These are phyloP conservation scores for Threskiornis aethiopicus DNA, from an alignment of 2,797 vertebrate species.

Conservation along the genomic window DNA sequence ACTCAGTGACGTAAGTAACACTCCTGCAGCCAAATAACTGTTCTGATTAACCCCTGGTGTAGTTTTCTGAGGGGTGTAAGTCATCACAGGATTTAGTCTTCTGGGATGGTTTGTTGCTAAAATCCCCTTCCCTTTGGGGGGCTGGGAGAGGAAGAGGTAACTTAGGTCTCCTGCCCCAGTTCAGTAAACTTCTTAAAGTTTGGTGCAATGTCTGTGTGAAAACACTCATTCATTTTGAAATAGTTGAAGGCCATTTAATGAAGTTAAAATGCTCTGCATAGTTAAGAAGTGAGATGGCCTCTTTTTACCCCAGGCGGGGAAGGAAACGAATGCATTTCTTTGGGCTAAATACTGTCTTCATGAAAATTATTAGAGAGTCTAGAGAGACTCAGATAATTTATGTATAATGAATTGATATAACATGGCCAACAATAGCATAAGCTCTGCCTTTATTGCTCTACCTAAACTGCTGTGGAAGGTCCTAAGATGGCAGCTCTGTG, in stretches of 20 bases:
- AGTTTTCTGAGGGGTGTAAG: background rate
- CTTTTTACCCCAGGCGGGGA: background rate
- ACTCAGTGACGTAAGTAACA: constrained; percentile 86
- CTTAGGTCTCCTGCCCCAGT: background rate
- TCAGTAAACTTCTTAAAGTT: background rate
- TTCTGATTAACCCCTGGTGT: background rate
- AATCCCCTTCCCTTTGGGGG: background rate
- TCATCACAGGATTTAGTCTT: background rate
- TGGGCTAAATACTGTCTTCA: background rate
- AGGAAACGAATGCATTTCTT: background rate
- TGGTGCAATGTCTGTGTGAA: background rate
- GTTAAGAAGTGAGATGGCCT: background rate
- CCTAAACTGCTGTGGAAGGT: background rate
- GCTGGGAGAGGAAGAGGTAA: background rate
- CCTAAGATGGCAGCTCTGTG: background rate
- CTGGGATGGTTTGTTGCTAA: background rate
- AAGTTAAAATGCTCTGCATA: background rate
- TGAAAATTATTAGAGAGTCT: background rate
- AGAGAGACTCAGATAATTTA: background rate
- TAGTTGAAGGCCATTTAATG: background rate
- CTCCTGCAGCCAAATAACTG: background rate
- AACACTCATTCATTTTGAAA: background rate
- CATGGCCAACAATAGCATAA: constrained; percentile 44
- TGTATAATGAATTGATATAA: constrained; percentile 9
- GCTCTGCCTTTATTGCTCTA: constrained; percentile 38